Evolutionary conservation across 2,888 invertebrate genomes (phyloP).

Genomic region (Macrosiphum euphorbiae): DNA sequence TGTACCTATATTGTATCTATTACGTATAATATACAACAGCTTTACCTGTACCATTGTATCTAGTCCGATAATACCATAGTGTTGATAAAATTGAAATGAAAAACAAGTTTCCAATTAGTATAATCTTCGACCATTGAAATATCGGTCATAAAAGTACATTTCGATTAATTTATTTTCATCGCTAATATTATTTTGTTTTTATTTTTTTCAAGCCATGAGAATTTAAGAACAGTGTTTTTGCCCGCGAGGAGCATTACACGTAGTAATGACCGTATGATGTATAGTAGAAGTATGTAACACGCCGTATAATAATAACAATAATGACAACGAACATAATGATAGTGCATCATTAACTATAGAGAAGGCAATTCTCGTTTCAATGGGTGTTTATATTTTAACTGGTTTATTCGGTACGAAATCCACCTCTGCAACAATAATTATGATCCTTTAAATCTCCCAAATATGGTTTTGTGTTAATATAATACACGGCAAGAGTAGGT

Average conservation of each 20-base stretch:
- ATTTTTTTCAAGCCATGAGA: background rate
- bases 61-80: background rate
- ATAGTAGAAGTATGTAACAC: background rate
- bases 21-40: background rate
- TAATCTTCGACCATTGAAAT: background rate
- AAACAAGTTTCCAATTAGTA: background rate
- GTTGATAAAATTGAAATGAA: background rate
- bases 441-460: background rate
- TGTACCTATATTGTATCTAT: background rate
- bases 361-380: background rate
- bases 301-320: constrained; percentile 12
- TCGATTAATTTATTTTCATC: background rate
- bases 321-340: constrained; percentile 43
- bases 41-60: no score
- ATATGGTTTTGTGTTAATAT: background rate
- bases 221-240: background rate
- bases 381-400: constrained; percentile 35
- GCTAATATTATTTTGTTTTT: background rate
- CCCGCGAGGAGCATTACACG: background rate
- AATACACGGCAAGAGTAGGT: background rate
- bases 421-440: background rate
- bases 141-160: background rate
- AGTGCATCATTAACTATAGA: constrained; percentile 18
- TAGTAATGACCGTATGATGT: background rate
- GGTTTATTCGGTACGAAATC: background rate